A percentile compares a stretch with the other conserved stretches of the same genome.
Evolutionary conservation across 2,113 vertebrate species (phyloP).

Genomic region (Petrocephalus microphthalmus): DNA sequence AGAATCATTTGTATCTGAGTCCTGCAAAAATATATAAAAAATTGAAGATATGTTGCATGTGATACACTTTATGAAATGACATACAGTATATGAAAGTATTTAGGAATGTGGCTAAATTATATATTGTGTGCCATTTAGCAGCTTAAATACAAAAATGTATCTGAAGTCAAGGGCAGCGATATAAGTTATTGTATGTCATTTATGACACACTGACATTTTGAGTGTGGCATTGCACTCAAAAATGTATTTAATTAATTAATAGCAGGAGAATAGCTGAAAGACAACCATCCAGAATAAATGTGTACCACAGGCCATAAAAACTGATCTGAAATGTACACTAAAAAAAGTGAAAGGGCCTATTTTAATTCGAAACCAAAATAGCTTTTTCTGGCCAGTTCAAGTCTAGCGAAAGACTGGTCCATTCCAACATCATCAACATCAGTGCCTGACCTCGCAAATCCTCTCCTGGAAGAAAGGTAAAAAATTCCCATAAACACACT

Average conservation of each 20-base stretch:
- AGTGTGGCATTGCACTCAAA: background rate
- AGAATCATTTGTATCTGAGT: background rate
- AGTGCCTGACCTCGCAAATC: too few relatives aligned
- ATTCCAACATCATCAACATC: background rate
- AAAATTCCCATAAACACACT: too few relatives aligned
- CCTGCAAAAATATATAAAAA: background rate
- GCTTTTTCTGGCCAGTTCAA: background rate
- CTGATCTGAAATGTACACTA: background rate
- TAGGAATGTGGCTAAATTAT: background rate
- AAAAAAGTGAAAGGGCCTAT: background rate
- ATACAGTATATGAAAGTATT: background rate
- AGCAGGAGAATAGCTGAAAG: background rate
- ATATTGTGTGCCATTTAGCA: background rate
- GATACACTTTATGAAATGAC: background rate
- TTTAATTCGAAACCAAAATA: background rate
- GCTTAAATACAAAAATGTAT: background rate
- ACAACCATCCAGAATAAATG: background rate
- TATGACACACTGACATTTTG: background rate
- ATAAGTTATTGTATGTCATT: background rate
- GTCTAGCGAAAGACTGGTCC: background rate
- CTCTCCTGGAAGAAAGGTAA: too few relatives aligned
- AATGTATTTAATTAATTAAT: background rate
- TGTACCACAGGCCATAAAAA: background rate
- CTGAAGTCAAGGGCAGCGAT: background rate
- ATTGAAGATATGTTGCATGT: background rate